phyloP scores from a whole-genome alignment of 2,888 invertebrate genomes.

The Drosophila mimica region DNA sequence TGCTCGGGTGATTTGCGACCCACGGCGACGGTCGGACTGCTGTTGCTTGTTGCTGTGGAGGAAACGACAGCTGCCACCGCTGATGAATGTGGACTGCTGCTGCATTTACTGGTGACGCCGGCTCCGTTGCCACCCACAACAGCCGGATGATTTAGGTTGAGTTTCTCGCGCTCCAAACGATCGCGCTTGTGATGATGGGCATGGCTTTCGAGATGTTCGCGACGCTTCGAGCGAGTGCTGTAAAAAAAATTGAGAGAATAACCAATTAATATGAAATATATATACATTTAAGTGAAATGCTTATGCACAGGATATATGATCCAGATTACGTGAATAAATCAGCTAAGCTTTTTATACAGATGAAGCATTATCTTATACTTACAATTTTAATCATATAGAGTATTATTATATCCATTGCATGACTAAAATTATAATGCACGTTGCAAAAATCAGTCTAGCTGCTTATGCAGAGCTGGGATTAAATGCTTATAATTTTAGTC shows the following conservation, averaged over 20 bases:
- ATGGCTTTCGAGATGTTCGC: slow-evolving; percentile 78
- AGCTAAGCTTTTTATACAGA: neutral
- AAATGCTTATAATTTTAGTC: neutral
- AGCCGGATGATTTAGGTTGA: slow-evolving; percentile 69
- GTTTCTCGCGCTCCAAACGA: slow-evolving; percentile 74
- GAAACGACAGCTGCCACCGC: slow-evolving; percentile 31
- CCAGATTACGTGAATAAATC: neutral
- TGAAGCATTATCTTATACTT: neutral
- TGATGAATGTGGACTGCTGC: slow-evolving; percentile 74
- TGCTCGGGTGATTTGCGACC: slow-evolving; percentile 77
- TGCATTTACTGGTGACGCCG: slow-evolving; percentile 65
- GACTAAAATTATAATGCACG: neutral
- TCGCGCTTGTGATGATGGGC: slow-evolving; percentile 82
- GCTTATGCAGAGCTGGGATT: neutral
- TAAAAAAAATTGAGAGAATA: neutral
- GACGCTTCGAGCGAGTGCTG: slow-evolving; percentile 83
- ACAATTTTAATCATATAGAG: neutral
- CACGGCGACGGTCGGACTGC: slow-evolving; percentile 47
- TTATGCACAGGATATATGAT: neutral
- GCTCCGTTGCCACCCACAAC: slow-evolving; percentile 49
- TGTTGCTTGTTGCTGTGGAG: slow-evolving; percentile 45
- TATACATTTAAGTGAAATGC: neutral
- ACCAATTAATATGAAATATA: neutral
- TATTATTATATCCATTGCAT: neutral
- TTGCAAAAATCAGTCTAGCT: neutral